phyloP scores from a whole-genome alignment of 1,140 invertebrate species.

The Theocolax elegans region DNA sequence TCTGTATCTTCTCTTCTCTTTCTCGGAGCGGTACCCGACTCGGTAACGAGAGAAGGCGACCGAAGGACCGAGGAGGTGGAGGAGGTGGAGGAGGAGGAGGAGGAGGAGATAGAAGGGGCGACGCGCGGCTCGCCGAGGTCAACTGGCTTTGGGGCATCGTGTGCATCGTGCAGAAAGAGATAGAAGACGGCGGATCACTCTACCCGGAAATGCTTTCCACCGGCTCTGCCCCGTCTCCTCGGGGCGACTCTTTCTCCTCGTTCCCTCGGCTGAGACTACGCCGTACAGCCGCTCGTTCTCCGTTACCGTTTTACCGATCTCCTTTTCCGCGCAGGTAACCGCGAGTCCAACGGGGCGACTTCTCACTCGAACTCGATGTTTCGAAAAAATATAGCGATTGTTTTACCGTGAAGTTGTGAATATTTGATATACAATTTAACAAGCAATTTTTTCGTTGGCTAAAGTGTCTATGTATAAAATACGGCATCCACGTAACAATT shows the following conservation, averaged over 20 bases:
- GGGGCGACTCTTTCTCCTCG: conserved; percentile 46
- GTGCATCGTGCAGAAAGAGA: conserved; percentile 62
- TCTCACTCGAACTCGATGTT: not conserved
- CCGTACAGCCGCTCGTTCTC: conserved; percentile 42
- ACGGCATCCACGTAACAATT: too few relatives aligned
- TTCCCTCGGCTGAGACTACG: conserved; percentile 26
- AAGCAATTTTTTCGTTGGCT: too few relatives aligned
- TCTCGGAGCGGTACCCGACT: conserved; percentile 9
- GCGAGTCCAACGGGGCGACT: too few relatives aligned
- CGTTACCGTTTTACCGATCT: conserved; percentile 45
- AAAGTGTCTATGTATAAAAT: too few relatives aligned
- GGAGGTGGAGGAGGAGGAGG: too few relatives aligned
- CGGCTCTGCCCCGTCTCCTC: conserved; percentile 25
- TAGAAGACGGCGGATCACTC: conserved; percentile 57
- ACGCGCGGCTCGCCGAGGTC: conserved; percentile 57
- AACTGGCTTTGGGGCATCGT: conserved; percentile 66
- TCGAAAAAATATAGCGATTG: conserved; percentile 15
- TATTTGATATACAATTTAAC: conserved; percentile 24
- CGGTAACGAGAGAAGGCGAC: conserved; percentile 32
- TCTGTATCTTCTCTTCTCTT: too few relatives aligned
- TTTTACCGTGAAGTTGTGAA: conserved; percentile 19
- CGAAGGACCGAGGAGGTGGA: not conserved
- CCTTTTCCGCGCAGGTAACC: conserved; percentile 45
- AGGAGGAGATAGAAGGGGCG: conserved; percentile 48
- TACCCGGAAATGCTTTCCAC: conserved; percentile 61